These are phyloP conservation scores for Limnephilus auricula DNA, from an alignment of 2,888 invertebrate species.

Conservation along the genomic window DNA sequence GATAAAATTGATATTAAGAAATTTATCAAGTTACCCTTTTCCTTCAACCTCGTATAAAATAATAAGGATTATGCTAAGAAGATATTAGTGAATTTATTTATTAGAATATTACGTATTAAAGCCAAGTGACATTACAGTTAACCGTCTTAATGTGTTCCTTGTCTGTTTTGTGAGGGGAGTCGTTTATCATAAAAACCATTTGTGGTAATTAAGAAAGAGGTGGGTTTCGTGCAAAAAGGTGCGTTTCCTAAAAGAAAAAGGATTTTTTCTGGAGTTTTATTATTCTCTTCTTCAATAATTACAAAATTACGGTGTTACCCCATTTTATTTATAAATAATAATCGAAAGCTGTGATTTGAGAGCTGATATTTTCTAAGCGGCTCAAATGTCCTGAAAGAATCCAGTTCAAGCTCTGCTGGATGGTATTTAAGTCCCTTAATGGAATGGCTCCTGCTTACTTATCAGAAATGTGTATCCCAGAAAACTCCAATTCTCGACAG, in stretches of 20 bases:
- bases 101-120: not conserved
- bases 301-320: not conserved
- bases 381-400: too few species aligned
- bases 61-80: not conserved
- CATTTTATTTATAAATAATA: too few species aligned
- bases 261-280: not conserved
- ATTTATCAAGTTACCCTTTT: too few species aligned
- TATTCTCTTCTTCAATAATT: not conserved
- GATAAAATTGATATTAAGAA: too few species aligned
- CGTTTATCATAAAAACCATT: not conserved
- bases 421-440: too few species aligned
- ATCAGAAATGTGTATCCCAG: too few species aligned
- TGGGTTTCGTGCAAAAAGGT: not conserved
- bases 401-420: too few species aligned
- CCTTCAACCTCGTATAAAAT: not conserved
- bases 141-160: not conserved
- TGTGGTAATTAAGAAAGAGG: not conserved
- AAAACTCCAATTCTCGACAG: too few species aligned
- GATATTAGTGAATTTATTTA: not conserved
- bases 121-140: too few species aligned
- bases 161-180: not conserved
- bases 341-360: too few species aligned
- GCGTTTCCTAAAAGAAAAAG: not conserved
- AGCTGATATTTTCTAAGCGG: too few species aligned
- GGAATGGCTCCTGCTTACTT: too few species aligned